Evolutionary conservation across 2,113 vertebrate genomes (phyloP).

Genomic region (Microtus oregoni): DNA sequence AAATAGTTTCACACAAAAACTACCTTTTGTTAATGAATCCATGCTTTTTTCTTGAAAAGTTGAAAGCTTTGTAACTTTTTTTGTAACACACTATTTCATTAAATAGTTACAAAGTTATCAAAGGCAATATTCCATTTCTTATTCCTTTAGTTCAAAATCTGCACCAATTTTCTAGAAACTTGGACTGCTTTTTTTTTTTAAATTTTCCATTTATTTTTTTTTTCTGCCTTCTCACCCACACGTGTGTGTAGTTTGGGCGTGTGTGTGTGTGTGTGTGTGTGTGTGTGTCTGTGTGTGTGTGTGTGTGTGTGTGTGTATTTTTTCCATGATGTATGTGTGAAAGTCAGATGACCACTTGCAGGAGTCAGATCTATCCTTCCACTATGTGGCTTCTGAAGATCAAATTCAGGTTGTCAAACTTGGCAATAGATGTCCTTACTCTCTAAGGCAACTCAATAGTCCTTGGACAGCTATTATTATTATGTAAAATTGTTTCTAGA

Average conservation of each 20-base stretch:
- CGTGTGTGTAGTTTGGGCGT: neutral
- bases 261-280: neutral
- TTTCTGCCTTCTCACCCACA: neutral
- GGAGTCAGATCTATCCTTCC: neutral
- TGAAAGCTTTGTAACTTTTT: neutral
- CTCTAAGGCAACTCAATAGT: neutral
- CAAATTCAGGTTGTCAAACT: neutral
- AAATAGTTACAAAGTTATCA: neutral
- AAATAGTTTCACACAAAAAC: neutral
- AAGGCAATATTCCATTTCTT: neutral
- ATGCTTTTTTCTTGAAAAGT: too few relatives aligned
- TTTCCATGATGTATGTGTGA: neutral
- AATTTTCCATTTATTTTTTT: neutral
- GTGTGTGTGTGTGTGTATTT: too few relatives aligned
- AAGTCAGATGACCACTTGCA: neutral
- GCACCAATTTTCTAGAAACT: neutral
- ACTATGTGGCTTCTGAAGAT: neutral
- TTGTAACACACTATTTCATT: neutral
- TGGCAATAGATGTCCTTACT: neutral
- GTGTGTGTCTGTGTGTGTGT: too few relatives aligned
- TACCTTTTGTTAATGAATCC: neutral
- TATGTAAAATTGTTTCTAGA: constrained; percentile 10
- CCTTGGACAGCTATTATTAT: neutral
- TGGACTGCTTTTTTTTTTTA: neutral
- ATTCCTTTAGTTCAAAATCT: neutral